phyloP scores from a whole-genome alignment of 2,888 invertebrate genomes.

The Parasteatoda lunata region DNA sequence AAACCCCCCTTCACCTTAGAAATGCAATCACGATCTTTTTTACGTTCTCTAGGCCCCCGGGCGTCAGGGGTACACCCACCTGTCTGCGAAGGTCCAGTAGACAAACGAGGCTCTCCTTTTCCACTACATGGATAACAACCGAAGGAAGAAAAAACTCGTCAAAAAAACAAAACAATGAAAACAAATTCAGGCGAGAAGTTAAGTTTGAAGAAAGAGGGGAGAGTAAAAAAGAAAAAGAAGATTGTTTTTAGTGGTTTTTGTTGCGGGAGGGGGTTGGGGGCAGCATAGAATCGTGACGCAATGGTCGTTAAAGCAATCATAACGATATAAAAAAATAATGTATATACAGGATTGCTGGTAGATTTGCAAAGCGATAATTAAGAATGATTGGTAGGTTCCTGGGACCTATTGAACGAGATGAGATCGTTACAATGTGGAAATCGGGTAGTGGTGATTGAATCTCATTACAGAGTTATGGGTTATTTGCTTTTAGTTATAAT shows the following conservation, averaged over 20 bases:
- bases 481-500: no score
- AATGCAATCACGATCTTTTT: conserved; percentile 64
- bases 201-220: conserved; percentile 9
- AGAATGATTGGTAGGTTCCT: conserved; percentile 45
- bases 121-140: conserved; percentile 1
- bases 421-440: conserved; percentile 25
- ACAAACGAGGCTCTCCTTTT: conserved; percentile 56
- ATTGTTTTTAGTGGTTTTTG: conserved; percentile 23
- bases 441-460: neutral
- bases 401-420: conserved; percentile 27
- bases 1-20: neutral
- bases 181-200: conserved; percentile 27
- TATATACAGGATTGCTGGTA: conserved; percentile 22
- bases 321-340: neutral
- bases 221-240: conserved; percentile 7
- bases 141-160: neutral
- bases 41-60: conserved; percentile 42
- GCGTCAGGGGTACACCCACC: conserved; percentile 57
- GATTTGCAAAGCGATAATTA: conserved; percentile 52
- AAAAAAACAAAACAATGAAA: conserved; percentile 10
- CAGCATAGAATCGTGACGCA: conserved; percentile 38
- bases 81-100: conserved; percentile 57
- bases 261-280: conserved; percentile 1
- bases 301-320: neutral
- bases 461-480: neutral